Evolutionary conservation across 37 sponge, comb jelly and placozoan genomes (phyloP).

Genomic region (Halisarca cf. caerulea): DNA sequence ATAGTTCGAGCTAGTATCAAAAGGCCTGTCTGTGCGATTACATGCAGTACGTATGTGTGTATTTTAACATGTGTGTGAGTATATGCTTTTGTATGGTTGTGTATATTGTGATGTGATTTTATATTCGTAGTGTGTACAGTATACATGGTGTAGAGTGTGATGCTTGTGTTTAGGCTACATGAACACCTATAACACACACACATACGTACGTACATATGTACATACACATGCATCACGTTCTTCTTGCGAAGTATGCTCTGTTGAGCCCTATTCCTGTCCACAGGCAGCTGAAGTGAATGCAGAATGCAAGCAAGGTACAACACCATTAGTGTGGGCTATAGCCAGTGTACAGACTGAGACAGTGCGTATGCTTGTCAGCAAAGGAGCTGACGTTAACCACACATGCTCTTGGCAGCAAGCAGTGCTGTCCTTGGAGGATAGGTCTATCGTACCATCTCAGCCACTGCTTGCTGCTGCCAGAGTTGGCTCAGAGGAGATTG

Average conservation of each 20-base stretch:
- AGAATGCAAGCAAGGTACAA: background rate
- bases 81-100: background rate
- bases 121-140: too few species aligned
- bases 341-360: background rate
- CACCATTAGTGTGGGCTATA: conserved; percentile 3
- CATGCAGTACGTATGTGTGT: too few species aligned
- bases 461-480: conserved; percentile 66
- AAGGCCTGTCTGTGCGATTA: too few species aligned
- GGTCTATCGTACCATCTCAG: background rate
- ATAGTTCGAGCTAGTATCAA: background rate
- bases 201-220: too few species aligned
- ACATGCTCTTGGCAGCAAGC: background rate
- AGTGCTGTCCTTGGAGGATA: background rate
- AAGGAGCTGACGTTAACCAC: background rate
- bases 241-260: background rate
- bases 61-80: too few species aligned
- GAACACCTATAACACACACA: too few species aligned
- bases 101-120: too few species aligned
- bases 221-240: background rate
- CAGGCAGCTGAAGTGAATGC: conserved; percentile 21
- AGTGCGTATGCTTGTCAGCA: background rate
- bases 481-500: conserved; percentile 46
- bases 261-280: too few species aligned
- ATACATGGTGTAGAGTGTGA: too few species aligned
- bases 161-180: too few species aligned